Percentiles rank a stretch among this genome's conserved stretches.
These are phyloP conservation scores for Mixornis gularis DNA, from an alignment of 2,113 vertebrate genomes.

Conservation along the genomic window DNA sequence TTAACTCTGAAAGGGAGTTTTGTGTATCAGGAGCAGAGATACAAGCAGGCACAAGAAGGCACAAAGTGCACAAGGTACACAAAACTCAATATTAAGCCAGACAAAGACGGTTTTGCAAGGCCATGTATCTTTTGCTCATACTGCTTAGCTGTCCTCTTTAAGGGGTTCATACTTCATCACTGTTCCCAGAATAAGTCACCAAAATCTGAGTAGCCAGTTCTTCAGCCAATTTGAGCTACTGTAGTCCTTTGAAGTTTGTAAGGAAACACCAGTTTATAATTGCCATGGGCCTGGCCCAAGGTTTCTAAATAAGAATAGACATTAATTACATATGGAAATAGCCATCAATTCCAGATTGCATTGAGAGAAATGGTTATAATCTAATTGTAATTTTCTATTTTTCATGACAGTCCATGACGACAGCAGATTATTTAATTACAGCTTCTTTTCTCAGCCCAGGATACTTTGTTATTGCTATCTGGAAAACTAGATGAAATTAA, in stretches of 20 bases:
- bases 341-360: neutral
- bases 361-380: constrained; percentile 11
- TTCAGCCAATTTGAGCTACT: neutral
- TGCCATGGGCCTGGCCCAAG: neutral
- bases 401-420: neutral
- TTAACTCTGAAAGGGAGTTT: neutral
- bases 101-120: neutral
- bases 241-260: neutral
- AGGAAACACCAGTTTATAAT: neutral
- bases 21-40: neutral
- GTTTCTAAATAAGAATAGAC: neutral
- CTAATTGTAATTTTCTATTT: constrained; percentile 20
- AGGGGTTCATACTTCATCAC: neutral
- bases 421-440: constrained; percentile 34
- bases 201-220: neutral
- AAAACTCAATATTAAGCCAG: neutral
- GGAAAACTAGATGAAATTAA: constrained; percentile 21
- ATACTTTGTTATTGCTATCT: neutral
- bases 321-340: constrained; percentile 25
- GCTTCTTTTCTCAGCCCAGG: neutral
- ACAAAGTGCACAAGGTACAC: neutral
- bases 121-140: neutral
- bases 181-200: neutral
- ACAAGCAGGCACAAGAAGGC: neutral
- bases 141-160: neutral